Evolutionary conservation across 2,113 vertebrate species (phyloP).

Genomic region (Vulpes ferrilata): DNA sequence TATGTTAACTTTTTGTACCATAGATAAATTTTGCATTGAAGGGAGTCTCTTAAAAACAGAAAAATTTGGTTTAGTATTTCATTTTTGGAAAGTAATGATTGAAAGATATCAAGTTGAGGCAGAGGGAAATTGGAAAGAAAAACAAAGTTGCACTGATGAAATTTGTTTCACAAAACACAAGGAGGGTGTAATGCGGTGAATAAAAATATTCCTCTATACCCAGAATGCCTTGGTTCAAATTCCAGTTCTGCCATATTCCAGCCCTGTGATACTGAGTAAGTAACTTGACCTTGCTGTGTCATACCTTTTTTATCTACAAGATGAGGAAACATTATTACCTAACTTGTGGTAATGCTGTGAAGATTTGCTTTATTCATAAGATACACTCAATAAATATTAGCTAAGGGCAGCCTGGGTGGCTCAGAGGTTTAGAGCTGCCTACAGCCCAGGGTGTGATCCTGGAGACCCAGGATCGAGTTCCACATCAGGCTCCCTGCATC

Average conservation of each 20-base stretch:
- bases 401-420: no score
- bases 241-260: neutral
- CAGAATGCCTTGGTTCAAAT: neutral
- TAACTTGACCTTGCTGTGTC: neutral
- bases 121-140: constrained; percentile 22
- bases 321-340: neutral
- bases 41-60: neutral
- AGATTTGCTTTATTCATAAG: constrained; percentile 13
- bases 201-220: neutral
- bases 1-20: neutral
- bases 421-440: no score
- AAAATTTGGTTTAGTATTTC: constrained; percentile 7
- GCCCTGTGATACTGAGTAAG: neutral
- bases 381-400: neutral
- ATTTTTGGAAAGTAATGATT: neutral
- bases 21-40: neutral
- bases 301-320: neutral
- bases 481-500: no score
- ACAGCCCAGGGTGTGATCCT: no score
- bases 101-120: neutral
- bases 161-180: neutral
- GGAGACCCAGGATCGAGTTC: no score
- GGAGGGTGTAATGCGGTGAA: neutral
- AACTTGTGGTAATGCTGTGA: neutral
- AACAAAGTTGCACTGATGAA: neutral